Conservation (phyloP, 2,888 invertebrate genomes). For the Hecatera dysodea region DNA sequence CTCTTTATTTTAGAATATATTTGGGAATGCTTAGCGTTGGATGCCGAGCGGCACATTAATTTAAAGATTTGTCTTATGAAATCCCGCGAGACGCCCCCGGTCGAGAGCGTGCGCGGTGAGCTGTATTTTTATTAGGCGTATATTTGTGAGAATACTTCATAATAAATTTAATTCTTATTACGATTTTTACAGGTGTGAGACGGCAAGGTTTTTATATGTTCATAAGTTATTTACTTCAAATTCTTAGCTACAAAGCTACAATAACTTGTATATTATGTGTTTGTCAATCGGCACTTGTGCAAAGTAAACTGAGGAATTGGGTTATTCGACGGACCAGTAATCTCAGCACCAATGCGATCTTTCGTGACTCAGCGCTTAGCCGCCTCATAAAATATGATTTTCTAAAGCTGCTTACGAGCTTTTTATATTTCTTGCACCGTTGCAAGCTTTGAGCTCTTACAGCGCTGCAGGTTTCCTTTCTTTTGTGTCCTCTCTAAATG, state of each 20-base stretch:
- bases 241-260: constrained; percentile 10
- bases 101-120: constrained; percentile 44
- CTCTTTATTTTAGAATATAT: constrained; percentile 79
- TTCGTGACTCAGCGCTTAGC: constrained; percentile 33
- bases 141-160: constrained; percentile 48
- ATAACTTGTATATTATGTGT: not conserved
- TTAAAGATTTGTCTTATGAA: constrained; percentile 75
- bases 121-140: constrained; percentile 61
- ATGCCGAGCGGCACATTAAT: constrained; percentile 74
- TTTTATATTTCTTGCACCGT: constrained; percentile 30
- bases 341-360: constrained; percentile 14
- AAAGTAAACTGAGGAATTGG: constrained; percentile 27
- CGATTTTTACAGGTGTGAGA: constrained; percentile 29
- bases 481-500: constrained; percentile 1
- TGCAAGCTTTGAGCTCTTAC: constrained; percentile 6
- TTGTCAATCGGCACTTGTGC: constrained; percentile 12
- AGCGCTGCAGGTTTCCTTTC: not conserved
- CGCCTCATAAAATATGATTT: constrained; percentile 26
- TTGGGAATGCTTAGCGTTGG: constrained; percentile 75
- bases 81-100: constrained; percentile 68
- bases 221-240: constrained; percentile 14
- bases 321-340: constrained; percentile 20
- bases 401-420: constrained; percentile 13
- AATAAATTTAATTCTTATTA: constrained; percentile 50
- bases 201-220: not conserved